phyloP scores from a whole-genome alignment of 1,140 invertebrate species.

The Potamilus streckersoni region DNA sequence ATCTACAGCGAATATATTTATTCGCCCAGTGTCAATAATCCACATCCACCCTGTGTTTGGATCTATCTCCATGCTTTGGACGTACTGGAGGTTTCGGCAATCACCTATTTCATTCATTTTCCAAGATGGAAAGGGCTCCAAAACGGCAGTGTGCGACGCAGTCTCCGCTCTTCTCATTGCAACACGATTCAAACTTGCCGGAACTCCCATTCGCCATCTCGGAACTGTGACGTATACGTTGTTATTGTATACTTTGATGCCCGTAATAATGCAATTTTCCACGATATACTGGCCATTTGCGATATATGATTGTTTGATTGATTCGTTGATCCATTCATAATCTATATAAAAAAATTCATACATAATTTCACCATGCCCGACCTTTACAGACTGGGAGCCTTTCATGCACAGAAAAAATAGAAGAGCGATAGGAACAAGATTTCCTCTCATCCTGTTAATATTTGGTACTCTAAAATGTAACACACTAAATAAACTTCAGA shows the following conservation, averaged over 20 bases:
- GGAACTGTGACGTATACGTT: conserved; percentile 45
- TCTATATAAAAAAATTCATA: conserved; percentile 25
- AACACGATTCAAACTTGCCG: conserved; percentile 35
- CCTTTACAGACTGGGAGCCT: too few relatives aligned
- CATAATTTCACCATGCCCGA: conserved; percentile 11
- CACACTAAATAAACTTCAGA: too few relatives aligned
- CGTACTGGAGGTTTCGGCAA: conserved; percentile 46
- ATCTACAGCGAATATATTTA: conserved; percentile 7
- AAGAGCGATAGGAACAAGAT: too few relatives aligned
- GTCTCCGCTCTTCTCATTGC: neutral
- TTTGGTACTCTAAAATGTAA: too few relatives aligned
- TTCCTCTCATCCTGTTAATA: too few relatives aligned
- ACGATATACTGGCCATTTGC: conserved; percentile 12
- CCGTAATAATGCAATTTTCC: conserved; percentile 33
- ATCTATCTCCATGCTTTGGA: conserved; percentile 52
- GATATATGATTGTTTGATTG: conserved; percentile 5
- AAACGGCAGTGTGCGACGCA: neutral
- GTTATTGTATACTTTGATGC: conserved; percentile 36
- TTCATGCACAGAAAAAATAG: too few relatives aligned
- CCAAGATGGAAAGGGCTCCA: conserved; percentile 45
- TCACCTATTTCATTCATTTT: conserved; percentile 37
- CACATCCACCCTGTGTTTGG: conserved; percentile 50
- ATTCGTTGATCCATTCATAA: conserved; percentile 24
- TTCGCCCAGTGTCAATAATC: conserved; percentile 46
- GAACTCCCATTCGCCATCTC: conserved; percentile 43